Evolutionary conservation across 2,888 invertebrate species (phyloP).

Genomic region (Lasioglossum pauxillum): DNA sequence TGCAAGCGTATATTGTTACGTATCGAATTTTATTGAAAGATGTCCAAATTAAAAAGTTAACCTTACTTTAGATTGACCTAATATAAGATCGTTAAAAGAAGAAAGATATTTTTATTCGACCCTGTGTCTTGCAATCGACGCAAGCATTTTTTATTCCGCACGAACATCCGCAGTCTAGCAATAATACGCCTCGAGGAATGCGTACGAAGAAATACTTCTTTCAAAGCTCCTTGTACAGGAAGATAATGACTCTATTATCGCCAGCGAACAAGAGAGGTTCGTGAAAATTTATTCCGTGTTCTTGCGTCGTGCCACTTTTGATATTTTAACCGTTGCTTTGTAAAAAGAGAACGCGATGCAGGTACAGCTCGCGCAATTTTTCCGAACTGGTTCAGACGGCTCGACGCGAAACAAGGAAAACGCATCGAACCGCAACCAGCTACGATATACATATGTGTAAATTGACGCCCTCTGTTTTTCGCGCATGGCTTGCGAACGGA

Average conservation of each 20-base stretch:
- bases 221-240: neutral
- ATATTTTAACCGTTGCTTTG: neutral
- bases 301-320: too few species aligned
- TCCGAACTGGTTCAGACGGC: neutral
- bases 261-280: neutral
- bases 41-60: too few species aligned
- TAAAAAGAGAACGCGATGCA: neutral
- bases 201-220: neutral
- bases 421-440: conserved; percentile 24
- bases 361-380: conserved; percentile 8
- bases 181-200: neutral
- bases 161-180: too few species aligned
- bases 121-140: too few species aligned
- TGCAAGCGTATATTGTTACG: too few species aligned
- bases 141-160: too few species aligned
- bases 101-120: too few species aligned
- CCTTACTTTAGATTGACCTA: too few species aligned
- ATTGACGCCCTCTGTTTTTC: conserved; percentile 32
- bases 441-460: conserved; percentile 20
- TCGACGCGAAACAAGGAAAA: conserved; percentile 32
- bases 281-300: neutral
- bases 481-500: conserved; percentile 12
- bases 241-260: neutral
- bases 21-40: too few species aligned
- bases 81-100: too few species aligned